Evolutionary conservation across 2,797 vertebrate genomes (phyloP), one percentile per base, ranked within the genome.

Genomic region (Poecilia picta): DNA sequence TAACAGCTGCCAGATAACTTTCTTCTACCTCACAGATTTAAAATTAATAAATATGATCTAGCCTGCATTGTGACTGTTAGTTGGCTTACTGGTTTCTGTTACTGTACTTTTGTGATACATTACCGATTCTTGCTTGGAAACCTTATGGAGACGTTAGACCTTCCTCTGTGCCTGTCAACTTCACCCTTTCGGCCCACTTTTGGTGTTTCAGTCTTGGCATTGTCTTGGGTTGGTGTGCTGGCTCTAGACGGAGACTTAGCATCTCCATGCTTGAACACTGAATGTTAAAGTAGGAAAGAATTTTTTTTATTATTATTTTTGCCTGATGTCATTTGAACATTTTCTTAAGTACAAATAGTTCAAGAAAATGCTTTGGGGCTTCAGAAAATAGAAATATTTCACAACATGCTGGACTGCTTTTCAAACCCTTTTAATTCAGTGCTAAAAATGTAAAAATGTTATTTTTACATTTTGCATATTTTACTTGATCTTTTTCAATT

Each of bases 181-280:
- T 96, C 97, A 43, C 87, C 46, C 94, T 96, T 97, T 73, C 83
- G 92, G 41, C n/a, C 88, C 73, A 80, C 11, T 91, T 95, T 97
- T 78, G 91, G 76, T 82, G 88, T 77, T 85, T 87, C 73, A 66
- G 91, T 81, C 86, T 96, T 97, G 59, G 83, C 92, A 11, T 88
- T 91, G 47, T 97, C 93, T 20, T 18, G 89, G 82, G 71, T 81
- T 77, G 87, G 75, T 25, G 79, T 43, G 31, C 92, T 91, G 1
- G 76, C 16, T 49, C 43, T 89, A 66, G 91, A 79, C 8, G 87
- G 46, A 15, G 43, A 16, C 83, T 77, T 81, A 8, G 78, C 39
- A 39, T 97, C 92, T 31, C 96, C 94, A 0, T 73, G 83, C 80
- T 94, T 96, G 83, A 94, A 90, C 12, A 83, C 82, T 92, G 82